These are phyloP conservation scores for Podarcis cretensis DNA, from an alignment of 2,113 vertebrate genomes.

Conservation along the genomic window DNA sequence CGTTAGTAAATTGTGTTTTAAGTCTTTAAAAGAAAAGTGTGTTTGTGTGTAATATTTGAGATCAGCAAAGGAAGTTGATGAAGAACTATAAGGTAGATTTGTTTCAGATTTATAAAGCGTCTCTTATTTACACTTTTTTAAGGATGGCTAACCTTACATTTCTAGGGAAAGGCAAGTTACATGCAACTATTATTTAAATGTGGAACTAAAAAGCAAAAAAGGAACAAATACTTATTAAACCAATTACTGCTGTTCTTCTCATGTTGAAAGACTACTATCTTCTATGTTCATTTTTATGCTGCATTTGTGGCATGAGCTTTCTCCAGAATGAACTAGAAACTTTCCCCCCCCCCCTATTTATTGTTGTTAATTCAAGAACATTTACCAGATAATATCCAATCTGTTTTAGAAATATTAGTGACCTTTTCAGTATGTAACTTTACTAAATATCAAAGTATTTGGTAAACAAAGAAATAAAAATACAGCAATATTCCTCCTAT, in stretches of 20 bases:
- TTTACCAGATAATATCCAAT: too few relatives aligned
- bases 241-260: neutral
- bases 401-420: too few relatives aligned
- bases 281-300: neutral
- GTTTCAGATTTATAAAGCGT: neutral
- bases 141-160: neutral
- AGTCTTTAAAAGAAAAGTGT: neutral
- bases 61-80: neutral
- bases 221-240: neutral
- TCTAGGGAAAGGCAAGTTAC: neutral
- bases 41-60: neutral
- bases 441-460: too few relatives aligned
- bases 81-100: neutral
- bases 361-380: too few relatives aligned
- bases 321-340: neutral
- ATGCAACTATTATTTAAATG: neutral
- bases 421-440: too few relatives aligned
- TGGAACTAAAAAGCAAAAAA: neutral
- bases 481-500: conserved; percentile 79
- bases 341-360: too few relatives aligned
- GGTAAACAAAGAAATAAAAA: conserved; percentile 33
- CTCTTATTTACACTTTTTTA: neutral
- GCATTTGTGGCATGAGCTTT: neutral
- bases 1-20: neutral
- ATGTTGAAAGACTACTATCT: neutral